phyloP scores from a whole-genome alignment of 2,888 invertebrate genomes.

The Andricus curvator region DNA sequence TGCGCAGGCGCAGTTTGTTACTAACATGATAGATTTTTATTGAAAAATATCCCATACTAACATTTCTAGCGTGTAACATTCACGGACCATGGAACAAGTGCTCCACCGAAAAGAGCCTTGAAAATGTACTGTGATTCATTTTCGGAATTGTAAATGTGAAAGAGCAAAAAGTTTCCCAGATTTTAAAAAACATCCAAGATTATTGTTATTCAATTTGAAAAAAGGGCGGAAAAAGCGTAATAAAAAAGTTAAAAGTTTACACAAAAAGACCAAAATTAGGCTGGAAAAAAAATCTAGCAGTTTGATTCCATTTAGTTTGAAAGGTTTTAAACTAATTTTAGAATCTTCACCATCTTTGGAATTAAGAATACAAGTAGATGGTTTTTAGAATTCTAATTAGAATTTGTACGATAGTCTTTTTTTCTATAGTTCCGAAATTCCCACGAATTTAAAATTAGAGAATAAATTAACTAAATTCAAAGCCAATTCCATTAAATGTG shows the following conservation, averaged over 20 bases:
- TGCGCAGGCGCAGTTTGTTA: slow-evolving; percentile 73
- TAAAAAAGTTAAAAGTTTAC: background rate
- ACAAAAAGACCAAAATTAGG: background rate
- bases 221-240: background rate
- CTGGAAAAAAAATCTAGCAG: background rate
- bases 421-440: too few relatives aligned
- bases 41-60: slow-evolving; percentile 45
- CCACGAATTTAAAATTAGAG: too few relatives aligned
- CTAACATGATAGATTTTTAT: slow-evolving; percentile 59
- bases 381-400: background rate
- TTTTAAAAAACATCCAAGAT: background rate
- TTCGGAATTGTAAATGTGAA: slow-evolving; percentile 56
- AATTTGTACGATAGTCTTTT: background rate
- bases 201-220: background rate
- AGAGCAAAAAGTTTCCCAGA: slow-evolving; percentile 10
- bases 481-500: too few relatives aligned
- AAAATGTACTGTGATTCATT: slow-evolving; percentile 70
- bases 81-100: slow-evolving; percentile 61
- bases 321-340: background rate
- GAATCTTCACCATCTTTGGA: background rate
- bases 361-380: background rate
- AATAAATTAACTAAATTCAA: too few relatives aligned
- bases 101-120: slow-evolving; percentile 60
- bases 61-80: slow-evolving; percentile 41
- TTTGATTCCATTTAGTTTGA: background rate